Conservation (phyloP, 30 jellyfish, hydroid and myxozoan species). For the Hydractinia symbiolongicarpus region DNA sequence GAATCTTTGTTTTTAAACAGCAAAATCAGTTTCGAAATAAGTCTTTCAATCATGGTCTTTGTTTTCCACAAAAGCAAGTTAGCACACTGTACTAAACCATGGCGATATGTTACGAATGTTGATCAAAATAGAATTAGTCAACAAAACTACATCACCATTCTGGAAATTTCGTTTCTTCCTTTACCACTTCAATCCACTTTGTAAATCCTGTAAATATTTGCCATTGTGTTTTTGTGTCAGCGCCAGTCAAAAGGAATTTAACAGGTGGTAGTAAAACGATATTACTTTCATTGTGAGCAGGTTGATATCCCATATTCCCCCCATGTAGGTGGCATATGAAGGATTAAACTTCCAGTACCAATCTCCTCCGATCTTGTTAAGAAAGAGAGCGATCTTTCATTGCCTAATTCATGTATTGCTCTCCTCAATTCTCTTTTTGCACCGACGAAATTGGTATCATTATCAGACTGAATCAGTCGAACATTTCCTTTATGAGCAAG, state of each 20-base stretch:
- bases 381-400: background rate
- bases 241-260: constrained; percentile 17
- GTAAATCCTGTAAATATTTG: constrained; percentile 18
- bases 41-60: no score
- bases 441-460: no score
- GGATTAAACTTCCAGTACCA: background rate
- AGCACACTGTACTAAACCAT: no score
- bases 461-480: no score
- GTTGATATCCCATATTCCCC: background rate
- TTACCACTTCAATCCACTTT: constrained; percentile 18
- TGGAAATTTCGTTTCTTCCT: no score
- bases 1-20: no score
- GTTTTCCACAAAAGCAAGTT: no score
- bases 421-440: background rate
- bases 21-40: no score
- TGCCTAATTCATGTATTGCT: background rate
- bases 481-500: no score
- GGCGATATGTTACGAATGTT: no score
- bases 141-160: no score
- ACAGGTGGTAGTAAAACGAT: constrained; percentile 26
- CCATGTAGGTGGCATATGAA: background rate
- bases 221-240: background rate
- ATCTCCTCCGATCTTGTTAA: background rate
- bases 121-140: no score
- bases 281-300: constrained; percentile 22